These are phyloP conservation scores for Paramuricea clavata DNA, from an alignment of 92 coral and sea anemone genomes.

Conservation along the genomic window DNA sequence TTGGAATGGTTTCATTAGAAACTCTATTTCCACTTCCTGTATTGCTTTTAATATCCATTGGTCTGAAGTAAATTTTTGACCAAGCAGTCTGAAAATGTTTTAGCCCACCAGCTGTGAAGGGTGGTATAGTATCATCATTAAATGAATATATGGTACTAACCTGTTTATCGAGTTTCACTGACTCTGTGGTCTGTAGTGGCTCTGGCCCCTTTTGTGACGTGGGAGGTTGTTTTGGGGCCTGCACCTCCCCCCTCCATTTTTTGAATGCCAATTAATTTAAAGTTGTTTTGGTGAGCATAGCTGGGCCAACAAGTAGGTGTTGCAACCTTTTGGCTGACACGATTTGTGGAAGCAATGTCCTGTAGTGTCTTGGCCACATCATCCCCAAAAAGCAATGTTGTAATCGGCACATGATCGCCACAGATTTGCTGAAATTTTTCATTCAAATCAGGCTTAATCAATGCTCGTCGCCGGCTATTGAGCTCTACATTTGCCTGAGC, in stretches of 20 bases:
- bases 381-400: slow-evolving; percentile 55
- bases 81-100: slow-evolving; percentile 25
- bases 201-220: background rate
- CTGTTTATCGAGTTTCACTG: background rate
- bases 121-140: background rate
- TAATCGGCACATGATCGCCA: slow-evolving; percentile 42
- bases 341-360: slow-evolving; percentile 64
- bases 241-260: background rate
- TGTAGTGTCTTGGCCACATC: slow-evolving; percentile 53
- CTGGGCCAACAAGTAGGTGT: background rate
- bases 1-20: slow-evolving; percentile 43
- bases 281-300: too few relatives aligned
- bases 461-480: slow-evolving; percentile 40
- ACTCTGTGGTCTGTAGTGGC: background rate
- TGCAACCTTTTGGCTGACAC: slow-evolving; percentile 45
- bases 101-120: slow-evolving; percentile 37
- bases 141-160: background rate
- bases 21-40: slow-evolving; percentile 52
- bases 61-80: slow-evolving; percentile 46
- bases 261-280: background rate
- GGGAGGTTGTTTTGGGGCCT: slow-evolving; percentile 7
- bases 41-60: slow-evolving; percentile 29
- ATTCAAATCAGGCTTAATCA: slow-evolving; percentile 63
- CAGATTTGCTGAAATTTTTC: slow-evolving; percentile 55
- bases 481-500: background rate